A percentile compares a stretch with the other conserved stretches of the same genome.
phyloP scores from a whole-genome alignment of 2,113 vertebrate species.

The Ptilorrhoa leucosticta region DNA sequence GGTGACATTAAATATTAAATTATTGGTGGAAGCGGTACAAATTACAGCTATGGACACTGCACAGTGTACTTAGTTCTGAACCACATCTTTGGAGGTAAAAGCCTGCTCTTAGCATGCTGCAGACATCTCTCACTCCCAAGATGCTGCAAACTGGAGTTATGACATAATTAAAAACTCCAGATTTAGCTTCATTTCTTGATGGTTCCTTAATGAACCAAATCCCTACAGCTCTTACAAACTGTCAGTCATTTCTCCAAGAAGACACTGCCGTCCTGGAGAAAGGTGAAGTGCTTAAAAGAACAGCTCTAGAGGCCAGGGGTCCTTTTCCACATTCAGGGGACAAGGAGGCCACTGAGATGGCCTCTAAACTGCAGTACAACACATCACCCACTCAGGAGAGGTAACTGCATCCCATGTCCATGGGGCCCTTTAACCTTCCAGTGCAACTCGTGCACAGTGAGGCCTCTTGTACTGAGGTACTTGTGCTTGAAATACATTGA shows the following conservation, averaged over 20 bases:
- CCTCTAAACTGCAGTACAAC: background rate
- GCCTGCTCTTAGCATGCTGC: background rate
- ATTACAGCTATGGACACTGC: background rate
- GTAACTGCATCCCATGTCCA: background rate
- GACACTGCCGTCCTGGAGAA: background rate
- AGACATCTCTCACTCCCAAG: background rate
- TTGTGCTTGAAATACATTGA: conserved; percentile 62
- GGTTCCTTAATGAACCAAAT: conserved; percentile 1
- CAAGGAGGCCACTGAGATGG: background rate
- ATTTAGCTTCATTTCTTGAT: conserved; percentile 1
- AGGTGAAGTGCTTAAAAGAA: background rate
- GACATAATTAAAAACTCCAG: conserved; percentile 15
- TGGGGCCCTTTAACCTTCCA: background rate
- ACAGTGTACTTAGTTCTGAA: background rate
- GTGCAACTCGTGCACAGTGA: background rate
- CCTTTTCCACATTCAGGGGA: background rate
- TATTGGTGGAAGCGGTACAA: background rate
- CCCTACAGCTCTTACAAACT: background rate
- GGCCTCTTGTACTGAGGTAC: conserved; percentile 14
- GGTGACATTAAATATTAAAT: conserved; percentile 8
- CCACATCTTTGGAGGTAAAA: background rate
- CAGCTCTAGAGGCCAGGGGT: background rate
- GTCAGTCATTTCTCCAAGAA: conserved; percentile 37
- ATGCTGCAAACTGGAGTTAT: background rate
- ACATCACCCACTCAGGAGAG: background rate